These are phyloP conservation scores for Incurvaria masculella DNA, from an alignment of 2,888 invertebrate species.

Conservation along the genomic window DNA sequence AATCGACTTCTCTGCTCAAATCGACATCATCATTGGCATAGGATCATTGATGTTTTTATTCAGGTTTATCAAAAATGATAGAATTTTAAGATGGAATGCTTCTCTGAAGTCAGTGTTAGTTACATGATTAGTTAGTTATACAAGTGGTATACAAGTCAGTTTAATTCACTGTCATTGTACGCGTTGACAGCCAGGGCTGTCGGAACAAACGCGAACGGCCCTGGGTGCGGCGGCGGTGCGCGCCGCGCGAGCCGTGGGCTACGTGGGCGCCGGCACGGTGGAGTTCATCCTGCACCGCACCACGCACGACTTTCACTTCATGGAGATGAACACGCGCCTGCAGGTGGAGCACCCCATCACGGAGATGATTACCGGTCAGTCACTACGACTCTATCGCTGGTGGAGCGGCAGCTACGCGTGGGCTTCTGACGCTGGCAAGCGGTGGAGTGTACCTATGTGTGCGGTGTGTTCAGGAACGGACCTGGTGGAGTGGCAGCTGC, in stretches of 20 bases:
- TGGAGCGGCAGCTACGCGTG: no score
- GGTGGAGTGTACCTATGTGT: no score
- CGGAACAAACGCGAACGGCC: conserved; percentile 67
- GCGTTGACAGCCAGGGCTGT: conserved; percentile 71
- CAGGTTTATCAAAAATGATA: no score
- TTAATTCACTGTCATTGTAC: no score
- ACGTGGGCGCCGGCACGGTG: conserved; percentile 97
- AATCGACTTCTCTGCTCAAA: no score
- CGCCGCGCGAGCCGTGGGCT: conserved; percentile 93
- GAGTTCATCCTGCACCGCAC: conserved; percentile 93
- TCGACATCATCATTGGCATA: no score
- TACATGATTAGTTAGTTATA: no score
- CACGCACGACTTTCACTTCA: conserved; percentile 91
- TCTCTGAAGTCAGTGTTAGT: no score
- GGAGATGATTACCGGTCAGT: conserved; percentile 88
- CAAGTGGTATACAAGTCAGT: no score
- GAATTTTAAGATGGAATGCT: no score
- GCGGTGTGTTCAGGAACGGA: conserved; percentile 62
- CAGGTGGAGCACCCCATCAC: conserved; percentile 97
- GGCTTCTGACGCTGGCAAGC: no score
- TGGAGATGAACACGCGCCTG: conserved; percentile 99
- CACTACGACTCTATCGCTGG: not conserved
- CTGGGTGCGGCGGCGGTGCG: conserved; percentile 90
- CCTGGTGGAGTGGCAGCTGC: conserved; percentile 96
- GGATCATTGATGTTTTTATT: no score